phyloP scores from a whole-genome alignment of 2,888 invertebrate species.

The Sussaba pulchella region DNA sequence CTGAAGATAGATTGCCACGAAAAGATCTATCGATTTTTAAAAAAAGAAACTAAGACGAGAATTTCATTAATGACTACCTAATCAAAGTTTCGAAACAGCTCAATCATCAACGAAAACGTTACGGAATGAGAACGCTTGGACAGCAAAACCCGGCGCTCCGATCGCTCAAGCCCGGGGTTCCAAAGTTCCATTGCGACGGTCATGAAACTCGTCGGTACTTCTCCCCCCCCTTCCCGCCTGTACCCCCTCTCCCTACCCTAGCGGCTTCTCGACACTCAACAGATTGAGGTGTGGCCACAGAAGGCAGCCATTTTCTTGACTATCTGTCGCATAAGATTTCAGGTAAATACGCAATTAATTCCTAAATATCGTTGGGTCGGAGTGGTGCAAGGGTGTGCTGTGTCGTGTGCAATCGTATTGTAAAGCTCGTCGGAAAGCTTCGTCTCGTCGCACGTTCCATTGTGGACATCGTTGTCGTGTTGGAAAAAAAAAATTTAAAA shows the following conservation, averaged over 20 bases:
- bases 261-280: conserved; percentile 73
- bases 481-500: conserved; percentile 30
- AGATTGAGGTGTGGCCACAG: conserved; percentile 82
- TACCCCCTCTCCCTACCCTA: conserved; percentile 8
- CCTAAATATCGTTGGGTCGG: conserved; percentile 70
- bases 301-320: conserved; percentile 82
- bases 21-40: background rate
- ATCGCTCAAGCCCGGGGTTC: conserved; percentile 15
- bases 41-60: too few species aligned
- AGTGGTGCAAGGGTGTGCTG: conserved; percentile 77
- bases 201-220: conserved; percentile 30
- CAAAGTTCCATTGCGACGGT: conserved; percentile 33
- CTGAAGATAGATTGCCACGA: too few species aligned
- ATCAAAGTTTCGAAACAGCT: background rate
- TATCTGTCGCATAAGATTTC: conserved; percentile 82
- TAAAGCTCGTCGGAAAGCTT: conserved; percentile 53
- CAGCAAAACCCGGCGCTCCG: too few species aligned
- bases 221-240: conserved; percentile 47
- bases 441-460: conserved; percentile 27
- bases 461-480: conserved; percentile 46
- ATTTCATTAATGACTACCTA: too few species aligned
- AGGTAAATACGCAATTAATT: conserved; percentile 81
- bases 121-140: too few species aligned
- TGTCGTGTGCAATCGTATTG: conserved; percentile 74
- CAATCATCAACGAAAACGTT: too few species aligned